Base-by-base conservation (phyloP, 2,888 invertebrate species). In the Agriopis leucophaearia region DNA sequence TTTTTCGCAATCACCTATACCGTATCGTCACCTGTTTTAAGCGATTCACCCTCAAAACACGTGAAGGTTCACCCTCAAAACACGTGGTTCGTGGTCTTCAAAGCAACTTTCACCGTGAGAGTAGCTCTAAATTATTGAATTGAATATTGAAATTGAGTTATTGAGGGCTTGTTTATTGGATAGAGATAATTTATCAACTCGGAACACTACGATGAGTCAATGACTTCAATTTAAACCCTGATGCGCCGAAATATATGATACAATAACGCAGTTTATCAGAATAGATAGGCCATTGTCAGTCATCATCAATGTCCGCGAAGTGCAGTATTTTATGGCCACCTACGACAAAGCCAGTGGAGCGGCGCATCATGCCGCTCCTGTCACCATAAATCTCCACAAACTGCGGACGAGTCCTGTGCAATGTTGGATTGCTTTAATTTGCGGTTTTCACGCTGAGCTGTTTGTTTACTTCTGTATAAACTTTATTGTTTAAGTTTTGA, bases 381-480 rank as follows among this genome's bases (percentile, higher is more conserved):
- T 83, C 83, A 69, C 81, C 71, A 83, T 87, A 85, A 88, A 87
- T 88, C 83, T 78, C 66, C 69, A 60, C 74, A 74, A 79, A 82
- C 77, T 79, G 76, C 74, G 74, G 76, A 79, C 79, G 40, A 78
- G 76, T 57, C 72, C 27, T 73, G 74, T 75, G 59, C 74, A 73
- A 64, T 73, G 72, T 66, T 60, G 71, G 69, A 76, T 75, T 72
- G 79, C 79, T 80, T 77, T 74, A 77, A 80, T 81, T 77, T 79
- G 78, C 73, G 77, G 80, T 75, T 78, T 70, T 64, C 65, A 64
- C 70, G 66, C 67, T 81, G 74, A 73, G 75, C 76, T 59, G 64
- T 71, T 70, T 64, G 74, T 77, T 74, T 78, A 63, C 63, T 60
- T 62, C 59, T 65, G 57, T 51, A 51, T 50, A 47, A 62, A 59